Evolutionary conservation across 2,888 invertebrate genomes (phyloP).

Genomic region (Euzetes globulus): DNA sequence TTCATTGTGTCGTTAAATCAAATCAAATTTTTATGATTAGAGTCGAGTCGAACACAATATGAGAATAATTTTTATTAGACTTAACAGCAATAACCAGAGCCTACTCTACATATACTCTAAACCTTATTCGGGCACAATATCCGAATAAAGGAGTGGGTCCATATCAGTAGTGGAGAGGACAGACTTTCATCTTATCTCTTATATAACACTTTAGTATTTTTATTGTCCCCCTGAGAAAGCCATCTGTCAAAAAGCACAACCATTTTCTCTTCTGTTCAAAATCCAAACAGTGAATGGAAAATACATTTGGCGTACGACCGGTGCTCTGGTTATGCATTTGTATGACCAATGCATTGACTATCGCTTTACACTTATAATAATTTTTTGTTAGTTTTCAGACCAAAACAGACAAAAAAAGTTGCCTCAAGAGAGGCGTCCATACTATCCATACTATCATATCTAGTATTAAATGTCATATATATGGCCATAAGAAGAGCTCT

Average conservation of each 20-base stretch:
- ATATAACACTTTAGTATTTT: conserved; percentile 27
- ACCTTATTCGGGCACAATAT: neutral
- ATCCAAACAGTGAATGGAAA: neutral
- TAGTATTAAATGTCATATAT: conserved; percentile 18
- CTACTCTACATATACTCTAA: too few species aligned
- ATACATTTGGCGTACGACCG: neutral
- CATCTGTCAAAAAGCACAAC: conserved; percentile 27
- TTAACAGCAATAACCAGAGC: too few species aligned
- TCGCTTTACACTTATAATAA: conserved; percentile 2
- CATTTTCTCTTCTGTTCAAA: neutral
- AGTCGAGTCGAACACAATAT: too few species aligned
- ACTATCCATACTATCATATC: conserved; percentile 11
- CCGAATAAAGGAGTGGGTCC: neutral
- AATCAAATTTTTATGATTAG: too few species aligned
- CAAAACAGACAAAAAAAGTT: conserved; percentile 1
- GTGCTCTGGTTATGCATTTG: neutral
- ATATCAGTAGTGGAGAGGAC: neutral
- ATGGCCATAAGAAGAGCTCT: conserved; percentile 10
- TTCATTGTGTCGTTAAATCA: too few species aligned
- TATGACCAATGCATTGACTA: neutral
- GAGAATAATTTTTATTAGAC: too few species aligned
- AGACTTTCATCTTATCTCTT: conserved; percentile 26
- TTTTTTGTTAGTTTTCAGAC: neutral
- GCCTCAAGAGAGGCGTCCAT: conserved; percentile 22
- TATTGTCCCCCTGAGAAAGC: conserved; percentile 25